Evolutionary conservation across 2,888 invertebrate species (phyloP).

Genomic region (Drosophila borborema): DNA sequence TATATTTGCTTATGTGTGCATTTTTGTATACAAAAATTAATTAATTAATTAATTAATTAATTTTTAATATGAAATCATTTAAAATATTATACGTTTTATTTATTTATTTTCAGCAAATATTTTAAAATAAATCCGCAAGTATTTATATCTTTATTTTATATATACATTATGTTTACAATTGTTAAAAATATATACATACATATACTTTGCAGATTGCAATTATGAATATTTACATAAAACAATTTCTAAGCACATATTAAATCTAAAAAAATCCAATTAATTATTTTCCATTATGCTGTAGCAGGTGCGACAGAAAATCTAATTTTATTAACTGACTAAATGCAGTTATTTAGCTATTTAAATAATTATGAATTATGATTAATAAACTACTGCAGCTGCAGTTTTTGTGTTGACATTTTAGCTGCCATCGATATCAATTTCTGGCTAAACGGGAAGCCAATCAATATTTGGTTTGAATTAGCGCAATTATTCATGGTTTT

Average conservation of each 20-base stretch:
- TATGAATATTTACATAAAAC: neutral
- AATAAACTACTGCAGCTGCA: neutral
- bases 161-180: too few species aligned
- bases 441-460: neutral
- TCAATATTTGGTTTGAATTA: conserved; percentile 50
- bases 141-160: too few species aligned
- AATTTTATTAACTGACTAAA: neutral
- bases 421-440: conserved; percentile 11
- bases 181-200: too few species aligned
- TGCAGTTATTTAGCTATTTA: neutral
- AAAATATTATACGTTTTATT: too few species aligned
- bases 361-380: conserved; percentile 15
- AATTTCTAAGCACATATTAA: neutral
- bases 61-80: too few species aligned
- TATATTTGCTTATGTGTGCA: too few species aligned
- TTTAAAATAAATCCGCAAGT: too few species aligned
- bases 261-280: neutral
- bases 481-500: conserved; percentile 29
- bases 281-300: neutral
- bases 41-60: too few species aligned
- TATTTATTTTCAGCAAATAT: too few species aligned
- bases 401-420: conserved; percentile 7
- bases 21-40: too few species aligned
- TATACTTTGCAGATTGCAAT: too few species aligned
- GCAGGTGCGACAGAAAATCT: neutral